Conservation (phyloP, 2,888 invertebrate species). For the Rutpela maculata region DNA sequence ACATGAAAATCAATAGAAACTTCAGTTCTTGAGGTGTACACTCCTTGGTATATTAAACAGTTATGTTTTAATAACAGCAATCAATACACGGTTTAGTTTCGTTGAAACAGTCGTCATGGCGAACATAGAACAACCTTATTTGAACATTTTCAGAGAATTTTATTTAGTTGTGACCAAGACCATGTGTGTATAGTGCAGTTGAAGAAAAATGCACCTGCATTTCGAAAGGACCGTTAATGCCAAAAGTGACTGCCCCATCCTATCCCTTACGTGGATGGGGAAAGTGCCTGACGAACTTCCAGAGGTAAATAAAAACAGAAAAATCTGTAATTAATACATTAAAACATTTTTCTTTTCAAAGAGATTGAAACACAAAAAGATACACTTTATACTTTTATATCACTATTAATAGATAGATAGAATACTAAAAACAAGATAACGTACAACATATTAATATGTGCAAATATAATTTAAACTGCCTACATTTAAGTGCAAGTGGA, state of each 20-base stretch:
- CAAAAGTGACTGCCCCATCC: constrained; percentile 95
- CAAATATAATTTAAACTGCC: too few species aligned
- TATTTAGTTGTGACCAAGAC: constrained; percentile 17
- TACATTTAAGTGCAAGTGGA: too few species aligned
- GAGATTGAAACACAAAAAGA: too few species aligned
- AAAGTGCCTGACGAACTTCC: constrained; percentile 97
- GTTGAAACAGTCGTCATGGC: constrained; percentile 34
- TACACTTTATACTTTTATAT: too few species aligned
- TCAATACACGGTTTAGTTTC: not conserved
- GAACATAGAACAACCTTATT: not conserved
- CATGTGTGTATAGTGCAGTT: not conserved
- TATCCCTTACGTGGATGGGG: constrained; percentile 98
- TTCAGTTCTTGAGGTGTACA: constrained; percentile 63
- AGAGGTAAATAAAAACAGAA: constrained; percentile 80
- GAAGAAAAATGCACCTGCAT: constrained; percentile 89
- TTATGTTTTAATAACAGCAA: constrained; percentile 12
- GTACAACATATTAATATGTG: too few species aligned
- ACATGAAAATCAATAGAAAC: constrained; percentile 69
- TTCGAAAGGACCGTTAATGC: constrained; percentile 95
- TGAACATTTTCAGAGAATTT: not conserved
- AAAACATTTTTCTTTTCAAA: too few species aligned
- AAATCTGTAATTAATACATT: too few species aligned
- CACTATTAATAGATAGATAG: too few species aligned
- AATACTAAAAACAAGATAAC: too few species aligned
- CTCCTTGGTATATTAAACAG: constrained; percentile 31